These are phyloP conservation scores for Lepidochitona cinerea DNA, from an alignment of 2,888 invertebrate genomes.

Conservation along the genomic window DNA sequence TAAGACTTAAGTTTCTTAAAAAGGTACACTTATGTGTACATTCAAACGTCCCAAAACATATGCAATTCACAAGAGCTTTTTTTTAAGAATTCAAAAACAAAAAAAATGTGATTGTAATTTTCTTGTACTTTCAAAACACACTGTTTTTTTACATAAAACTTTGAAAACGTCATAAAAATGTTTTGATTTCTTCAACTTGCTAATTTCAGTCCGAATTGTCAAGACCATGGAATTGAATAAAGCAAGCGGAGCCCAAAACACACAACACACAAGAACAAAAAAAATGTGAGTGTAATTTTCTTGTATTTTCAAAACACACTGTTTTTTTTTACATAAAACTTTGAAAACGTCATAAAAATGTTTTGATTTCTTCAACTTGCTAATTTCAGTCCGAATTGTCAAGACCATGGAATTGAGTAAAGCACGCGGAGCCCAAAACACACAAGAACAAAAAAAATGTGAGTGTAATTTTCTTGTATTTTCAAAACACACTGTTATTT, in stretches of 20 bases:
- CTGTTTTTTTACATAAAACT: not conserved
- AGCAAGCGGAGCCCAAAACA: not conserved
- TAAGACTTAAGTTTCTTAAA: not conserved
- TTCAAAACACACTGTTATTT: not conserved
- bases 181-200: not conserved
- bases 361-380: not conserved
- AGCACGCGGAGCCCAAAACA: not conserved
- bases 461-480: no score
- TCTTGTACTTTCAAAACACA: not conserved
- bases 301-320: not conserved
- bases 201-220: not conserved
- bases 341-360: not conserved
- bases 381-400: not conserved
- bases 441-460: no score
- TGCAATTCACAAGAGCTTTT: no score
- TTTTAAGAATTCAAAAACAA: no score
- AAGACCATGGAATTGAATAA: slow-evolving; percentile 2
- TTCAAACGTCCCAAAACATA: not conserved
- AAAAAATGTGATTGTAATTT: no score
- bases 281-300: no score
- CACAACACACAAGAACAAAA: no score
- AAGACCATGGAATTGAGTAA: slow-evolving; percentile 1
- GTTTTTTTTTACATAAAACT: not conserved
- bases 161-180: not conserved
- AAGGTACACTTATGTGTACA: not conserved